These are phyloP conservation scores for Stenotaenia linearis DNA, from an alignment of 2,888 invertebrate genomes.

Conservation along the genomic window DNA sequence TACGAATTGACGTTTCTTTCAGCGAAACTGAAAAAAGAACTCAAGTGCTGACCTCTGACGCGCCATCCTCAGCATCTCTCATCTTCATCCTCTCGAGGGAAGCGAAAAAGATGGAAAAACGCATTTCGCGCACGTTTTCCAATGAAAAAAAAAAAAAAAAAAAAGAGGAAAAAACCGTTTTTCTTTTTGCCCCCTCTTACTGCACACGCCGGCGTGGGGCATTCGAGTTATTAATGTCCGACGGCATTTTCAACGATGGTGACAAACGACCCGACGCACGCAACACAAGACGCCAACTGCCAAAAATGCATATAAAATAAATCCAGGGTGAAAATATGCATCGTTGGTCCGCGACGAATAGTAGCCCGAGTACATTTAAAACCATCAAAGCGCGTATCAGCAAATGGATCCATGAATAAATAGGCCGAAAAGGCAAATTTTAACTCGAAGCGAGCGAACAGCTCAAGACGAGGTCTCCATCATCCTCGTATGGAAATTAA, in stretches of 20 bases:
- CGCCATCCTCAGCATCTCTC: not conserved
- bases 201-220: not conserved
- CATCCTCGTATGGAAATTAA: slow-evolving; percentile 17
- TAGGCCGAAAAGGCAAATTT: not conserved
- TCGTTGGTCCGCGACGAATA: not conserved
- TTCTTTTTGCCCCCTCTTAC: not conserved
- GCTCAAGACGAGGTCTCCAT: not conserved
- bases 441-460: not conserved
- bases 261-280: not conserved
- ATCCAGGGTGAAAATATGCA: not conserved
- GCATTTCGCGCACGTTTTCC: not conserved
- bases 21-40: not conserved
- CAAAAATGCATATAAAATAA: not conserved
- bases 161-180: not conserved
- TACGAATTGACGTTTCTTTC: not conserved
- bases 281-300: not conserved
- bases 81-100: not conserved
- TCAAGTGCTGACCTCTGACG: not conserved
- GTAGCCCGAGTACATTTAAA: not conserved
- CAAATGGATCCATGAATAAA: not conserved
- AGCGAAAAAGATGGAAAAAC: not conserved
- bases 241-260: not conserved
- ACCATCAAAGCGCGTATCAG: not conserved
- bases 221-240: not conserved
- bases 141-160: no score